Base-by-base conservation (phyloP, 2,888 invertebrate species). In the Neocrepidodera transversa region DNA sequence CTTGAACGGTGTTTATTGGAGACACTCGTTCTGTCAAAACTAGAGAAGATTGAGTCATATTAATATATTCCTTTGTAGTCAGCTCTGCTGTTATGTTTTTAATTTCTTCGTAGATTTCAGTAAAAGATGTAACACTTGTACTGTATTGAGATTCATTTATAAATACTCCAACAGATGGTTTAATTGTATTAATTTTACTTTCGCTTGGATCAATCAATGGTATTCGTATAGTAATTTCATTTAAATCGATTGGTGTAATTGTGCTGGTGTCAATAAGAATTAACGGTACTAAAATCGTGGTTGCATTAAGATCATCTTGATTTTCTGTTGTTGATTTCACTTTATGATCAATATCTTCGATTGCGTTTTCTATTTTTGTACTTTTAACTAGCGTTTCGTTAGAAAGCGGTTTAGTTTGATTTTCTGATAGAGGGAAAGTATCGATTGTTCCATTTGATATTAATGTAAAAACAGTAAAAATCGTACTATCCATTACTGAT, bases 81-180 rank as follows among this genome's bases (percentile, higher is more conserved):
- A 11, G 16, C 11, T 48, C 18, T 16, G 20, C 35, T 13, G 13
- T 32, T 13, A 32, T 32, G 11, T 32, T 53, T 30, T 16, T 18
- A n/a, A 16, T 36, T 35, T 23, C 45, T 30, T 49, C 36, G 13
- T 26, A 43, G 17, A 14, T 38, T 45, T 36, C 40, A 8, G 64
- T 63, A 35, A 58, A 28, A 32, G 32, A 32, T 32, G 13, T 32
- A 32, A 32, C 11, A 32, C 11, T 13, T 13, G 32, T 6, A 32
- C 11, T 11, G 7, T 11, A 20, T 32, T 43, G 14, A 1, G 13
- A 30, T 54, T 59, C 60, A 23, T 26, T 60, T 14, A 51, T 60
- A 32, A 60, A 30, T 8, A 57, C 43, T 38, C 57, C 62, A 10
- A 64, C 55, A 17, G 60, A 60, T 23, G 59, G 59, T 18, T 57